Evolutionary conservation across 1,140 invertebrate species (phyloP).

Genomic region (Magallana gigas): DNA sequence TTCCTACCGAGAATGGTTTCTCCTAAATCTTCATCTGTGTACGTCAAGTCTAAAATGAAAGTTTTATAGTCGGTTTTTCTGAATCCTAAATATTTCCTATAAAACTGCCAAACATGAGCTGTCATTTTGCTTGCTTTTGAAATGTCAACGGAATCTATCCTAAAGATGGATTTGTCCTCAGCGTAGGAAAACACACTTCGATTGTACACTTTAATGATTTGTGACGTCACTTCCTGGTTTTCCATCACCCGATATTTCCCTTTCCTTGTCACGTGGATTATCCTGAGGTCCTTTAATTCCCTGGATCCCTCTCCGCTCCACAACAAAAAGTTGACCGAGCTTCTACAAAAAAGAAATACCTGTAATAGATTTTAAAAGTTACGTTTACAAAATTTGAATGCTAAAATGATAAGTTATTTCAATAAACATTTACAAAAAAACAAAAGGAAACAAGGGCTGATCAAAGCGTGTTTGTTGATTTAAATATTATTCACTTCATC

Average conservation of each 20-base stretch:
- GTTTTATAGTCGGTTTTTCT: not conserved
- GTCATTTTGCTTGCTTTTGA: not conserved
- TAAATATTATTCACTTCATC: too few species aligned
- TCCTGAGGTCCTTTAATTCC: not conserved
- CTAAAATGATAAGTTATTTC: too few species aligned
- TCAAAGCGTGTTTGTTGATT: too few species aligned
- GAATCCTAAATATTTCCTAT: not conserved
- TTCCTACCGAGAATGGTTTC: not conserved
- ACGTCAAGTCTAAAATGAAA: not conserved
- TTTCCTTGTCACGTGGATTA: not conserved
- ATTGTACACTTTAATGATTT: not conserved
- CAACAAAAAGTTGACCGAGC: slow-evolving; percentile 1
- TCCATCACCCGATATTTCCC: not conserved
- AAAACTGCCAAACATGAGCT: not conserved
- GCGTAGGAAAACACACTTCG: not conserved
- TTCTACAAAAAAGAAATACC: not conserved
- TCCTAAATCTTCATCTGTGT: not conserved
- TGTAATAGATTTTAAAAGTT: slow-evolving; percentile 1
- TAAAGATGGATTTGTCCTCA: not conserved
- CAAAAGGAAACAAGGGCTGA: too few species aligned
- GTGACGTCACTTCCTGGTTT: not conserved
- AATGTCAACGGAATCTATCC: not conserved
- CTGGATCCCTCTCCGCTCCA: not conserved
- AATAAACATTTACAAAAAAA: too few species aligned
- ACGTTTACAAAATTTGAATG: not conserved